A percentile compares a stretch with the other conserved stretches of the same genome.
Conservation (phyloP, 2,888 invertebrate genomes). For the Chironomus riparius region DNA sequence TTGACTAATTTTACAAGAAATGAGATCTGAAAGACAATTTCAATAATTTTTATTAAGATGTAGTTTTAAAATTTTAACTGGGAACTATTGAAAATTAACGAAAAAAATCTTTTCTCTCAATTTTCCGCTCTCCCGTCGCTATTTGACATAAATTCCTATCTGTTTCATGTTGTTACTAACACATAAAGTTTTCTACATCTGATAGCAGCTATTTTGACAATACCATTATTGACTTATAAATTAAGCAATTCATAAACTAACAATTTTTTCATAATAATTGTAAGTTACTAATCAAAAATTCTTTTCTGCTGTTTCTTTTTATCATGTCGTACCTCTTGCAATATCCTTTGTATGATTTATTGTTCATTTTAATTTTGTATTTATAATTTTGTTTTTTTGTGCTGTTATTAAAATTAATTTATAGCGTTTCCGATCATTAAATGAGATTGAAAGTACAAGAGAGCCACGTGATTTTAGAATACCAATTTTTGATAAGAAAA, state of each 20-base stretch:
- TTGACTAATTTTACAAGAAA: not conserved
- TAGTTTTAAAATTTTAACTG: not conserved
- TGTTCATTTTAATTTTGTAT: not conserved
- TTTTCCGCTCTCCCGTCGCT: not conserved
- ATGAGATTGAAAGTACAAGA: slow-evolving; percentile 43
- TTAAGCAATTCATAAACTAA: not conserved
- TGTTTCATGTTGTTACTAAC: not conserved
- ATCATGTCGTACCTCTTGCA: not conserved
- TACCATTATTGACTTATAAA: not conserved
- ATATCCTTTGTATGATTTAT: slow-evolving; percentile 22
- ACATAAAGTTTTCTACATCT: not conserved
- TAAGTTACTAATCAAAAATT: slow-evolving; percentile 15
- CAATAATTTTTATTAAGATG: not conserved
- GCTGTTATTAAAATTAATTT: slow-evolving; percentile 25
- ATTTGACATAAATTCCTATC: slow-evolving; percentile 40
- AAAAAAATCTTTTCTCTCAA: slow-evolving; percentile 9
- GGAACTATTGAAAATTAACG: slow-evolving; percentile 28
- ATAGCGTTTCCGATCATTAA: slow-evolving; percentile 46
- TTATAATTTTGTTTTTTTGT: not conserved
- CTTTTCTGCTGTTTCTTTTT: slow-evolving; percentile 16
- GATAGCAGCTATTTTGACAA: not conserved
- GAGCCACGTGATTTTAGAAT: slow-evolving; percentile 44
- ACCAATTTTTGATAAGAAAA: slow-evolving; percentile 63
- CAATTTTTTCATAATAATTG: not conserved
- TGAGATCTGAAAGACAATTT: too few species aligned